Evolutionary conservation across 92 coral and sea anemone genomes (phyloP).

Genomic region (Zoanthus sansibaricus): DNA sequence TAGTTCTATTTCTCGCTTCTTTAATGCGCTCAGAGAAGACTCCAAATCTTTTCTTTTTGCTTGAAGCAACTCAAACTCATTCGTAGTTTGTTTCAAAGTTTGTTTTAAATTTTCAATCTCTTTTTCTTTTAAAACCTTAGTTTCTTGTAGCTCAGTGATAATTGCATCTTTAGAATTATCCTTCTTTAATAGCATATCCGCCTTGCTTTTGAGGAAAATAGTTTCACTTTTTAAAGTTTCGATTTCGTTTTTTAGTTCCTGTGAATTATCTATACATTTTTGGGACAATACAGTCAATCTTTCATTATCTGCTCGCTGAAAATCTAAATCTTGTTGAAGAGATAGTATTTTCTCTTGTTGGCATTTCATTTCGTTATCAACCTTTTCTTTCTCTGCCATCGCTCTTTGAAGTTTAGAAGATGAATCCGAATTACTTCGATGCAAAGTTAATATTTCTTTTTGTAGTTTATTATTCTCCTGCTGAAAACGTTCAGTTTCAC

Average conservation of each 20-base stretch:
- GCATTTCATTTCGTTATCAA: conserved; percentile 65
- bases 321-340: conserved; percentile 70
- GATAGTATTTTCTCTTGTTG: conserved; percentile 63
- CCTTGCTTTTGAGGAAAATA: conserved; percentile 65
- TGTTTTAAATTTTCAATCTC: conserved; percentile 71
- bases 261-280: conserved; percentile 72
- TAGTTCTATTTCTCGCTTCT: conserved; percentile 60
- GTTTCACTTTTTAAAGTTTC: conserved; percentile 64
- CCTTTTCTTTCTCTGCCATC: conserved; percentile 54
- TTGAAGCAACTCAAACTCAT: conserved; percentile 69
- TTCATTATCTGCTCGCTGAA: conserved; percentile 56
- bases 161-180: conserved; percentile 71
- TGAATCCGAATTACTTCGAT: conserved; percentile 75
- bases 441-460: conserved; percentile 71
- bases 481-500: conserved; percentile 73
- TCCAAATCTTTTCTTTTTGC: conserved; percentile 75
- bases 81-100: conserved; percentile 59
- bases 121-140: conserved; percentile 65
- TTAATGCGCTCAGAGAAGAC: conserved; percentile 60
- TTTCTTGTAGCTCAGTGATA: conserved; percentile 65
- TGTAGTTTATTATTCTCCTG: conserved; percentile 73
- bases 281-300: conserved; percentile 57
- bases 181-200: conserved; percentile 66
- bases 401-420: conserved; percentile 76
- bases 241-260: conserved; percentile 70